Evolutionary conservation across 2,797 vertebrate species (phyloP), one percentile per base, ranked within the genome.

Genomic region (Xerus rutilus): DNA sequence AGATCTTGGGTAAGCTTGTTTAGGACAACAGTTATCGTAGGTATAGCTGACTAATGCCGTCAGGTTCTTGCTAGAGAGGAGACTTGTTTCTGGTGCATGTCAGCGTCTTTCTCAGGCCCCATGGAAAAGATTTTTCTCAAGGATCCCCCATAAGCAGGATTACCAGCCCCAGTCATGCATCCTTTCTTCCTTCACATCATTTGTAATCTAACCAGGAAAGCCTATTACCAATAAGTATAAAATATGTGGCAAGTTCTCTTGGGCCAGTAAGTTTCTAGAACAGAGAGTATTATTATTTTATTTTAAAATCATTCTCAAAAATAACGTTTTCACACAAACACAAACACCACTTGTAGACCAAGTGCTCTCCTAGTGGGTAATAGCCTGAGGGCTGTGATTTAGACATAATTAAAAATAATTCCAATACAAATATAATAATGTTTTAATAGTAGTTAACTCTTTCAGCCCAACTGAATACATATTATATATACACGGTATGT

Each of bases 261-360:
- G 59, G 82, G 59, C 20, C 10, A 67, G 45, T 65, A 86, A 20
- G 10, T 90, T 89, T 43, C 25, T 77, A 79, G 25, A 84, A 72
- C 72, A 59, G 18, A 65, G 52, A 30, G 5, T 59, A 43, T 92
- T 79, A 76, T 89, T 65, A 43, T 30, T 59, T 93, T 91, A 49
- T 78, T 73, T 93, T 72, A 86, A 93, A 94, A 23, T 86, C 6
- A 47, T 94, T 93, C 88, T 69, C 9, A 73, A 84, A 59, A 47
- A 69, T 78, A 43, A 35, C 76, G 4, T 83, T 95, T 84, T 86
- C 15, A 35, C 14, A 74, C 39, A 39, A 39, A 39, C 39, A 39
- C 39, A 69, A 79, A 91, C 32, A 57, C 15, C 23, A 39, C 47
- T 79, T 91, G 32, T 23, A 94, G 47, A 79, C 43, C 65, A 87